Conservation (phyloP, 2,888 invertebrate species). For the Nycteola revayana region DNA sequence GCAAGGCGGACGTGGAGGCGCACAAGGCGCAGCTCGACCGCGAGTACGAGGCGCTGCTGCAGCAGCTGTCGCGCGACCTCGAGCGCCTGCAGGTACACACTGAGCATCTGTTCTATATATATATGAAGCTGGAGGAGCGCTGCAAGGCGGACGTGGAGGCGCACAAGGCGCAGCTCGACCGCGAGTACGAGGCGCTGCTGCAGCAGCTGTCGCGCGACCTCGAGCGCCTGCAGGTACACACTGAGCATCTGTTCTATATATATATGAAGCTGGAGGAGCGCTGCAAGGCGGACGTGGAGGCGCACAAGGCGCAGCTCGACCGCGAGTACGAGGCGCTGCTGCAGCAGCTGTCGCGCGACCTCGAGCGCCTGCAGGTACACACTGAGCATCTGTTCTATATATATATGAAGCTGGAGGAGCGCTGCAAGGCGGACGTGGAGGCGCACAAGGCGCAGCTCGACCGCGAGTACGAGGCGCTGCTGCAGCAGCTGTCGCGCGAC, state of each 20-base stretch:
- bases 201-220: slow-evolving; percentile 94
- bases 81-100: slow-evolving; percentile 88
- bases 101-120: not conserved
- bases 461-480: not conserved
- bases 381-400: too few species aligned
- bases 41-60: slow-evolving; percentile 96
- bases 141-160: slow-evolving; percentile 97
- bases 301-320: slow-evolving; percentile 94
- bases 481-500: not conserved
- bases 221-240: slow-evolving; percentile 87
- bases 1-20: slow-evolving; percentile 97
- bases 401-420: not conserved
- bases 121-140: slow-evolving; percentile 91
- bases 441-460: not conserved
- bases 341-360: slow-evolving; percentile 92
- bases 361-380: slow-evolving; percentile 89
- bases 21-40: slow-evolving; percentile 97
- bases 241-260: too few species aligned
- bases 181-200: slow-evolving; percentile 94
- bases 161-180: slow-evolving; percentile 94
- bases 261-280: slow-evolving; percentile 93
- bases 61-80: slow-evolving; percentile 95
- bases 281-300: slow-evolving; percentile 96
- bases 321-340: slow-evolving; percentile 95
- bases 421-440: not conserved